phyloP scores from a whole-genome alignment of 2,888 invertebrate genomes.

The Melinopterus prodromus region DNA sequence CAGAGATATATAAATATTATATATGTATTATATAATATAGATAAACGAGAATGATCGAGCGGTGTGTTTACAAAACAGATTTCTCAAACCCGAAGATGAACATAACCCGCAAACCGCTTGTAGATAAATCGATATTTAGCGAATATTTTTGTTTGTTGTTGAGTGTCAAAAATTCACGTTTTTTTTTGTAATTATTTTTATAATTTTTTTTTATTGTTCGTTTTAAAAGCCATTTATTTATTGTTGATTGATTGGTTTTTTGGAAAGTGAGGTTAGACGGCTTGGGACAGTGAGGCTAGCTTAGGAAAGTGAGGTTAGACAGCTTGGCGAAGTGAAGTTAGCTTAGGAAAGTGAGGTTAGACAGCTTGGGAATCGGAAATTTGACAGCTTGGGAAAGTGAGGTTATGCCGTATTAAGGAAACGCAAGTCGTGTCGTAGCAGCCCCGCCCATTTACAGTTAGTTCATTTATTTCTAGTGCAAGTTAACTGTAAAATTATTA shows the following conservation, averaged over 20 bases:
- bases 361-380: slow-evolving; percentile 6
- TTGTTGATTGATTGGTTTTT: not conserved
- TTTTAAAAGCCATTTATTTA: not conserved
- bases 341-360: not conserved
- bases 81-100: not conserved
- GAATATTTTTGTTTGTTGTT: slow-evolving; percentile 25
- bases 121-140: slow-evolving; percentile 18
- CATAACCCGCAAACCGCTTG: not conserved
- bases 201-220: slow-evolving; percentile 21
- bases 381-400: too few species aligned
- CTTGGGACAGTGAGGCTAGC: slow-evolving; percentile 23
- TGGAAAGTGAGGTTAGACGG: not conserved
- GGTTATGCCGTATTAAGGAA: slow-evolving; percentile 8
- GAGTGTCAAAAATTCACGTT: slow-evolving; percentile 10
- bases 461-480: slow-evolving; percentile 31
- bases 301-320: not conserved
- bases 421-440: not conserved
- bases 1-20: slow-evolving; percentile 44
- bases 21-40: slow-evolving; percentile 32
- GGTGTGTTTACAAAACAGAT: not conserved
- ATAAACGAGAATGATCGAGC: not conserved
- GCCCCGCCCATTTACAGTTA: slow-evolving; percentile 32
- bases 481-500: slow-evolving; percentile 33
- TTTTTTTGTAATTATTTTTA: slow-evolving; percentile 6
- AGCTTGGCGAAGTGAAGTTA: slow-evolving; percentile 17